Evolutionary conservation across 2,797 vertebrate genomes (phyloP).

Genomic region (Hemitrygon akajei): DNA sequence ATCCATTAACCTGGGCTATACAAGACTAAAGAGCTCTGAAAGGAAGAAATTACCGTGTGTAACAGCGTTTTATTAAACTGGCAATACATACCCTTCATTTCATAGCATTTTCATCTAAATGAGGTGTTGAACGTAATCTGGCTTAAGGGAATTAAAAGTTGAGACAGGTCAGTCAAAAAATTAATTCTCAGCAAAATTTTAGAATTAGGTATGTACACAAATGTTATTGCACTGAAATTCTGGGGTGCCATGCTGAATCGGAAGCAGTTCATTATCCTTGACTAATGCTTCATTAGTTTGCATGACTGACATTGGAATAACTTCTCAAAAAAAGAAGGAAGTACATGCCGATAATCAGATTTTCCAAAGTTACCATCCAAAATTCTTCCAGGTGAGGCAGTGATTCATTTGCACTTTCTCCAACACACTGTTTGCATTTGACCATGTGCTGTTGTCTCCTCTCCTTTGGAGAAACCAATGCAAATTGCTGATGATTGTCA

Average conservation of each 20-base stretch:
- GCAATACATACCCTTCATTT: neutral
- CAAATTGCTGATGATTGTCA: too few relatives aligned
- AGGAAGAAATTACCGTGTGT: neutral
- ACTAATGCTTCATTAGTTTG: neutral
- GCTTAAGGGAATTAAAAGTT: neutral
- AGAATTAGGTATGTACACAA: neutral
- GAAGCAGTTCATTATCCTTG: neutral
- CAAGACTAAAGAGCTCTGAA: neutral
- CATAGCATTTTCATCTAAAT: neutral
- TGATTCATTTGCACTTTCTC: too few relatives aligned
- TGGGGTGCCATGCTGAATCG: too few relatives aligned
- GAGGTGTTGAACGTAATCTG: neutral
- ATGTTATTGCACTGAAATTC: neutral
- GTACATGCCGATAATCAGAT: neutral
- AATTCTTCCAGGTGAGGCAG: too few relatives aligned
- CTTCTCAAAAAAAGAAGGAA: neutral
- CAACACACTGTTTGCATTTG: too few relatives aligned
- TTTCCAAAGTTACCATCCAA: neutral
- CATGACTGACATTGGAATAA: neutral
- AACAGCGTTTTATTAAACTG: neutral
- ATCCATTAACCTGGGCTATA: neutral
- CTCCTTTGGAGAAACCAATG: too few relatives aligned
- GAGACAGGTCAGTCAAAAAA: slow-evolving; percentile 1
- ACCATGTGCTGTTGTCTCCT: too few relatives aligned
- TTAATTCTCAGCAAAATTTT: neutral